Percentiles rank a stretch among this genome's conserved stretches.
Evolutionary conservation across 2,113 vertebrate genomes (phyloP).

Genomic region (Ia io): DNA sequence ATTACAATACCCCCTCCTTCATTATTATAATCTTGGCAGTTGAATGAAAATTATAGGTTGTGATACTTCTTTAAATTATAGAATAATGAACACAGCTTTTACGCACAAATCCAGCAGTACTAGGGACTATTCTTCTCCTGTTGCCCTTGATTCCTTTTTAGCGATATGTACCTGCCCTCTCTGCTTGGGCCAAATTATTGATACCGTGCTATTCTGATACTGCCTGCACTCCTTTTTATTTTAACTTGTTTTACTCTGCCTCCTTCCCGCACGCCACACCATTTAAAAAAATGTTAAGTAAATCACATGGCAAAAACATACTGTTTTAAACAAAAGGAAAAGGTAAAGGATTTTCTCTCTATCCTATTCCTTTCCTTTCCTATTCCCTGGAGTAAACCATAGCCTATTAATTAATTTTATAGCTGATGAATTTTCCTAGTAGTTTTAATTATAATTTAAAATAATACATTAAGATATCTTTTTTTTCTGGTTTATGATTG

Average conservation of each 20-base stretch:
- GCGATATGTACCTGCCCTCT: background rate
- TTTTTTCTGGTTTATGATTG: background rate
- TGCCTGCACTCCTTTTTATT: background rate
- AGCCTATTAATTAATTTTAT: background rate
- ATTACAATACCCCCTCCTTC: background rate
- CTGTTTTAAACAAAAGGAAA: background rate
- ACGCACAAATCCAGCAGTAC: background rate
- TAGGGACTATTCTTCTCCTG: background rate
- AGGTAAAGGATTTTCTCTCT: background rate
- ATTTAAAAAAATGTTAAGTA: slow-evolving; percentile 10
- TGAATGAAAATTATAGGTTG: background rate
- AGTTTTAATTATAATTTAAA: slow-evolving; percentile 22
- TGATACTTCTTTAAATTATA: background rate
- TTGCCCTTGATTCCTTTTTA: background rate
- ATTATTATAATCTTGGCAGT: background rate
- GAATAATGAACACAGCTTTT: background rate
- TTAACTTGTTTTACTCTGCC: background rate
- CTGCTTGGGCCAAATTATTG: background rate
- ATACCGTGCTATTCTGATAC: background rate
- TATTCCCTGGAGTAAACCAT: background rate
- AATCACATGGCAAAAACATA: background rate
- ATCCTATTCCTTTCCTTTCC: background rate
- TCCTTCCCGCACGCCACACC: background rate
- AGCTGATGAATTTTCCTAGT: background rate
- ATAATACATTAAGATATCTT: background rate